Evolutionary conservation across 2,797 vertebrate species (phyloP), one percentile per base, ranked within the genome.

Genomic region (Sebastes nivosus): DNA sequence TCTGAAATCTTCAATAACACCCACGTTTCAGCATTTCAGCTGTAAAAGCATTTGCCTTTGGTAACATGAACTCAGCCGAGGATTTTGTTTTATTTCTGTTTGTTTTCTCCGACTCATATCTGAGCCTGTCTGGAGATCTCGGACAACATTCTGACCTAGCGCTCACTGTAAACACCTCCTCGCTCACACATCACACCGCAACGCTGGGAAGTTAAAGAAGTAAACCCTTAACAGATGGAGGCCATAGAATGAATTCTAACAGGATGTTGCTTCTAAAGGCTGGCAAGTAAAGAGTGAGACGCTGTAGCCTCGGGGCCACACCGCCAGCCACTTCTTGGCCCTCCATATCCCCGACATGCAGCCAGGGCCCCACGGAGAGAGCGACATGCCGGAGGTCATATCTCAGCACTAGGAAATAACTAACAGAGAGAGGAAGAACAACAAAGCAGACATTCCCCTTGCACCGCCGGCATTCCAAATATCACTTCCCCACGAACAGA

Each of bases 381-480:
- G 87, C 29, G 60, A 75, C 83, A 67, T 52, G 83, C 91, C 88
- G 80, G 68, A 88, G 88, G 87, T 87, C 86, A 84, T 84, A 88
- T 81, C 90, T 81, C 79, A 87, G 79, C 75, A 64, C 81, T 80
- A 70, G 88, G 92, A 91, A 92, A 92, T 89, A 88, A 93, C 86
- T 72, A 87, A 80, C 82, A 79, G 73, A 82, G 79, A 83, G 83
- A 80, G 88, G 87, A 88, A 92, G 81, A 92, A 89, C 76, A 94
- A 90, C 90, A 91, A 70, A 76, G 85, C 75, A 77, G 75, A 46
- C 73, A 38, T 85, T 87, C 77, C 68, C 75, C 24, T 79, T 10
- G 36, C 78, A 60, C 82, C 0, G 20, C 80, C 77, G 82, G 83
- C 89, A 88, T 81, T 87, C 67, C 68, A 77, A 89, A 82, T 86